Conservation (phyloP, 2,888 invertebrate species). For the Hecatera dysodea region DNA sequence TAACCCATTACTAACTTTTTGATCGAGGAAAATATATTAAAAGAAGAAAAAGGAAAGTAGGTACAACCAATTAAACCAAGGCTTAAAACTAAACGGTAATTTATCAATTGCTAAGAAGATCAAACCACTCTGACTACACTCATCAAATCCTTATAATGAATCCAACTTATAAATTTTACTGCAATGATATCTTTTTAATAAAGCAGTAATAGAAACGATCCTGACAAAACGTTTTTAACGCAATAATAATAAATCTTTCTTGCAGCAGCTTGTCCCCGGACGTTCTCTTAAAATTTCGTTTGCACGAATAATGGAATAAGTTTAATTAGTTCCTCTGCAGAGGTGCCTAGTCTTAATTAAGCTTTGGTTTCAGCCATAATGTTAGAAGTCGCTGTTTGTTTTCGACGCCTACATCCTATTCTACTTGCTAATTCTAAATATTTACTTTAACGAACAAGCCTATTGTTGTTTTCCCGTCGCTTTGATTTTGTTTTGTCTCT, state of each 20-base stretch:
- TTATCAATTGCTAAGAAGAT: not conserved
- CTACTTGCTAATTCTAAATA: slow-evolving; percentile 62
- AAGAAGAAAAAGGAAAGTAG: too few species aligned
- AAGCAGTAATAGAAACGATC: slow-evolving; percentile 63
- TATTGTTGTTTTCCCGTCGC: slow-evolving; percentile 21
- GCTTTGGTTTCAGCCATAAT: slow-evolving; percentile 80
- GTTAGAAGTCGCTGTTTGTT: slow-evolving; percentile 76
- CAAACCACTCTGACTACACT: not conserved
- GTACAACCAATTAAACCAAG: not conserved
- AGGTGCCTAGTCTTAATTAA: slow-evolving; percentile 87
- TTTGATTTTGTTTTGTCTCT: slow-evolving; percentile 29
- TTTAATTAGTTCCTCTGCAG: slow-evolving; percentile 86
- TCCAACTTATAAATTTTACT: not conserved
- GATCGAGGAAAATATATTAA: too few species aligned
- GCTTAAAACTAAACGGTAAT: not conserved
- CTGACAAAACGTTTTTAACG: slow-evolving; percentile 68
- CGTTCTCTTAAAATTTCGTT: slow-evolving; percentile 83
- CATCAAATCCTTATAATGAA: slow-evolving; percentile 8
- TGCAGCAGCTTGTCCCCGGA: slow-evolving; percentile 75
- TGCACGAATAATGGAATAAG: slow-evolving; percentile 86
- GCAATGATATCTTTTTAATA: slow-evolving; percentile 42
- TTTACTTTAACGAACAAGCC: slow-evolving; percentile 46
- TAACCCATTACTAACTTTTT: too few species aligned
- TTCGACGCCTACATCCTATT: slow-evolving; percentile 70
- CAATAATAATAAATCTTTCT: slow-evolving; percentile 78